Evolutionary conservation across 2,797 vertebrate species (phyloP).

Genomic region (Ibycter americanus): DNA sequence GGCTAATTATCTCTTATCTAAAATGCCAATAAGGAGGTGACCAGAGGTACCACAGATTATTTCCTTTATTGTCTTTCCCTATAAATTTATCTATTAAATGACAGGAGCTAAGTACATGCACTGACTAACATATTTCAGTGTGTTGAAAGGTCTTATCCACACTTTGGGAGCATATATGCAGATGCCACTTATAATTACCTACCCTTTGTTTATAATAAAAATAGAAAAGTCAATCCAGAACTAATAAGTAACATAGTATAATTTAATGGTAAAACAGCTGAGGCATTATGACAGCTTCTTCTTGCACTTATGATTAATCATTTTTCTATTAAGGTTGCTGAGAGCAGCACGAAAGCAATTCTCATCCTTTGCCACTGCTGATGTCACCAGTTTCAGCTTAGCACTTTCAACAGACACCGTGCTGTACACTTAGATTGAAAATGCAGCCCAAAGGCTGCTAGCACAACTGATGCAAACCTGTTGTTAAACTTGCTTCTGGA

Average conservation of each 20-base stretch:
- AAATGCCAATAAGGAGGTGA: neutral
- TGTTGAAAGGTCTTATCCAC: slow-evolving; percentile 36
- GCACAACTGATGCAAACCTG: neutral
- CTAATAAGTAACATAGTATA: neutral
- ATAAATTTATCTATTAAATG: neutral
- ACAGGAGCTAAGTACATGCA: neutral
- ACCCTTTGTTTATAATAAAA: slow-evolving; percentile 33
- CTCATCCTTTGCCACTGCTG: slow-evolving; percentile 10
- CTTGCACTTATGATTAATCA: slow-evolving; percentile 15
- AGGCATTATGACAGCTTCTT: neutral
- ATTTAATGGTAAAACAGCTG: neutral
- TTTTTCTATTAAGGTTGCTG: slow-evolving; percentile 26
- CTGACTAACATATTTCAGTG: neutral
- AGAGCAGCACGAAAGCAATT: slow-evolving; percentile 32
- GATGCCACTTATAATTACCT: neutral
- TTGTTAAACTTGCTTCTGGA: slow-evolving; percentile 5
- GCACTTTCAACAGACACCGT: neutral
- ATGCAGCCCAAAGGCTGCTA: neutral
- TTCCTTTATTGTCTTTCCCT: neutral
- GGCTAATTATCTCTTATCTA: neutral
- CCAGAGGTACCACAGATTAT: neutral
- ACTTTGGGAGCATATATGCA: neutral
- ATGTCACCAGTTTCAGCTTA: slow-evolving; percentile 55
- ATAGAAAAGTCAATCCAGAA: slow-evolving; percentile 14
- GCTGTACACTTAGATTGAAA: neutral